Evolutionary conservation across 53 echinoderm and acorn worm genomes (phyloP), one percentile per base, ranked within the genome.

Genomic region (Holothuria scabra): DNA sequence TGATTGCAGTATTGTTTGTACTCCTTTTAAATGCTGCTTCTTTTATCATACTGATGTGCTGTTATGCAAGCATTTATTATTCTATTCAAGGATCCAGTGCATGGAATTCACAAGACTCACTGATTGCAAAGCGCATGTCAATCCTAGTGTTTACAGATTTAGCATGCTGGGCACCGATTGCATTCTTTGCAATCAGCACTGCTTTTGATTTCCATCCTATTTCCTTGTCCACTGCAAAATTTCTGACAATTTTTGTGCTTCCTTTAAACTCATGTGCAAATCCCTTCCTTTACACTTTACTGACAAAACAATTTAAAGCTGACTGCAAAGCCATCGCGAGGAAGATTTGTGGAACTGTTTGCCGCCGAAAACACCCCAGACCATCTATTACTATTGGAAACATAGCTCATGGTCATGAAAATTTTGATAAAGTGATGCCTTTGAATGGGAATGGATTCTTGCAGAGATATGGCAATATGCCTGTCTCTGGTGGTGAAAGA

Each of bases 241-340:
- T 96, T 12, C 81, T 96, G 1, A 96, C 93, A 0, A 84, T 96
- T 1, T 96, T 96, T 37, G 86, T 96, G 19, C 85, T 96, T 20
- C 96, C 96, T 0, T 86, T 96, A 1, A 96, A 96, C 69, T 93
- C 93, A 5, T 96, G 93, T 24, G 93, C 93, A 29, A 96, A 96
- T 70, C 96, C 96, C 28, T 96, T 96, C 59, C 86, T 96, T 30
- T 96, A 96, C 67, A 93, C 96, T 20, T 76, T 96, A 20, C 79
- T 96, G 68, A 96, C 96, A 63, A 93, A 96, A 49, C 96, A 96
- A 83, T 96, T 96, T 79, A 96, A 96, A 86, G 89, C 93, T 68
- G 96, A 96, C 44, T 93, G 91, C 60, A 78, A 49, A 46, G 86
- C 66, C 5, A 92, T 95, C 6, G 57, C 79, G 81, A 82, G 88